Percentiles rank a stretch among this genome's conserved stretches.
phyloP scores from a whole-genome alignment of 2,888 invertebrate species.

The Cybosia mesomella region DNA sequence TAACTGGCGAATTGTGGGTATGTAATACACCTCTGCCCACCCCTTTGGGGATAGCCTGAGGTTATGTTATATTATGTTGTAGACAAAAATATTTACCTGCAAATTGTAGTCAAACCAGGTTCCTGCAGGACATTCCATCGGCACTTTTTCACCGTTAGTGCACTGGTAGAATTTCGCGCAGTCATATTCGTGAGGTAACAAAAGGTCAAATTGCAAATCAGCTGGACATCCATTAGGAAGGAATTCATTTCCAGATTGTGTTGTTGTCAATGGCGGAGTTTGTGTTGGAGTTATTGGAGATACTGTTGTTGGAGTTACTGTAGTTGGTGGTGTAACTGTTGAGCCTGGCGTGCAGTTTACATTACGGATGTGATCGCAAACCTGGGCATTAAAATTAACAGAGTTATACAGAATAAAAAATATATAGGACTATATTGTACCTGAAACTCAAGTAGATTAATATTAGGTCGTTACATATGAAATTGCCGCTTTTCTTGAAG shows the following conservation, averaged over 20 bases:
- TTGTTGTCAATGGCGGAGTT: slow-evolving; percentile 22
- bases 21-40: too few species aligned
- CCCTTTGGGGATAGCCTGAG: too few species aligned
- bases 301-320: slow-evolving; percentile 14
- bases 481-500: too few species aligned
- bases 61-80: too few species aligned
- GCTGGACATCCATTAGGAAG: slow-evolving; percentile 63
- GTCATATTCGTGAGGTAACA: slow-evolving; percentile 64
- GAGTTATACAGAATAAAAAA: too few species aligned
- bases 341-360: neutral
- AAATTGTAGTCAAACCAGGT: slow-evolving; percentile 59
- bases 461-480: too few species aligned
- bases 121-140: slow-evolving; percentile 55
- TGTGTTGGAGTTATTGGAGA: slow-evolving; percentile 20
- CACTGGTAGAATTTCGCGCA: slow-evolving; percentile 69
- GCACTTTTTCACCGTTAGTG: slow-evolving; percentile 57
- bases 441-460: too few species aligned
- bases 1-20: too few species aligned
- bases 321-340: slow-evolving; percentile 9
- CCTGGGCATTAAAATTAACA: neutral
- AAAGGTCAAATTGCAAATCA: slow-evolving; percentile 45
- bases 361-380: neutral
- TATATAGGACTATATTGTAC: too few species aligned
- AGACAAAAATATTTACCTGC: slow-evolving; percentile 54
- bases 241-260: slow-evolving; percentile 23